Evolutionary conservation across 2,888 invertebrate species (phyloP).

Genomic region (Papilio protenor): DNA sequence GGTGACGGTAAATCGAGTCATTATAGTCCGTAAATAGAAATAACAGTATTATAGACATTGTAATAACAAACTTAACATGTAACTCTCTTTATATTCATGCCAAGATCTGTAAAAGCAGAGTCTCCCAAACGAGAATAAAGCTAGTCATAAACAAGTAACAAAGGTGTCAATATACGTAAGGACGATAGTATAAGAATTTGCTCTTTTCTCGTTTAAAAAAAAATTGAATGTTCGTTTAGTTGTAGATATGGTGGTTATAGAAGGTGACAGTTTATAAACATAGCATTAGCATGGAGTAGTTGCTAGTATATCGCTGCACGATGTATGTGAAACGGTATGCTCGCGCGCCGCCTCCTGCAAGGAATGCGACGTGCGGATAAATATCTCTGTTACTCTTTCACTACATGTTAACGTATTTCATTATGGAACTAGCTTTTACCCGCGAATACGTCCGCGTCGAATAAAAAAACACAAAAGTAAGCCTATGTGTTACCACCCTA

Average conservation of each 20-base stretch:
- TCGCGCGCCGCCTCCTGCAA: slow-evolving; percentile 66
- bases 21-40: too few relatives aligned
- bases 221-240: not conserved
- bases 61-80: not conserved
- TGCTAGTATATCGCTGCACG: slow-evolving; percentile 38
- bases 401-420: slow-evolving; percentile 47
- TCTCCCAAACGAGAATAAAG: not conserved
- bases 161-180: not conserved
- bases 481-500: too few relatives aligned
- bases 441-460: too few relatives aligned
- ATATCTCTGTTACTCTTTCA: slow-evolving; percentile 43
- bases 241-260: slow-evolving; percentile 14
- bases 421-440: slow-evolving; percentile 24
- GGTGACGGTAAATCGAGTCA: too few relatives aligned
- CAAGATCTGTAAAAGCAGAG: not conserved
- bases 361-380: slow-evolving; percentile 65
- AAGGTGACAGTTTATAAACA: slow-evolving; percentile 33
- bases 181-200: too few relatives aligned
- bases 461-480: too few relatives aligned
- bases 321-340: slow-evolving; percentile 79
- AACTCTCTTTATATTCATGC: not conserved
- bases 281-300: slow-evolving; percentile 4
- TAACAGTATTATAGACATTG: too few relatives aligned
- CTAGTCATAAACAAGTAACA: not conserved
- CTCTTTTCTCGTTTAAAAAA: not conserved